Percentiles rank a stretch among this genome's conserved stretches.
phyloP scores from a whole-genome alignment of 2,113 vertebrate species.

The Chaenogobius annularis region DNA sequence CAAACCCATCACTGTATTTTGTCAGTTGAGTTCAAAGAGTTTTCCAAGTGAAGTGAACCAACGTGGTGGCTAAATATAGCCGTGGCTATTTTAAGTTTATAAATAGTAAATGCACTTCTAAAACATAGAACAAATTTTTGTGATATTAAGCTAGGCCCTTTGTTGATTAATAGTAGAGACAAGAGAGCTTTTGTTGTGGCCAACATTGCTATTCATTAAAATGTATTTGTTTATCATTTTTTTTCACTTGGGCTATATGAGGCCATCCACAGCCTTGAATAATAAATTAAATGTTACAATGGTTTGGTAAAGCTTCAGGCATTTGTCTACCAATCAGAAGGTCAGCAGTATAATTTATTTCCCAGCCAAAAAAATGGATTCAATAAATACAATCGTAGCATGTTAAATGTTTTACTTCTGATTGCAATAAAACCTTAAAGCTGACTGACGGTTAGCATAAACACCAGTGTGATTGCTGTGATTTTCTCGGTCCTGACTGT shows the following conservation, averaged over 20 bases:
- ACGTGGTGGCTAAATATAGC: neutral
- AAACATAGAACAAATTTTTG: neutral
- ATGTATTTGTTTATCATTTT: too few relatives aligned
- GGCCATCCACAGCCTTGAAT: too few relatives aligned
- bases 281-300: neutral
- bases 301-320: neutral
- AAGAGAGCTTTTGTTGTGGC: neutral
- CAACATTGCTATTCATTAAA: neutral
- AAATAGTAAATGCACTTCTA: neutral
- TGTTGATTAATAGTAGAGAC: neutral
- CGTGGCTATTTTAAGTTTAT: neutral
- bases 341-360: neutral
- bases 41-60: neutral
- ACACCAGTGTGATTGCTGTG: constrained; percentile 4
- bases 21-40: constrained; percentile 1
- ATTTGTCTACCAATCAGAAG: neutral
- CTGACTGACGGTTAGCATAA: neutral
- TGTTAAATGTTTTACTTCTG: neutral
- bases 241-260: too few relatives aligned
- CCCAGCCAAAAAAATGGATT: neutral
- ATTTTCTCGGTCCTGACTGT: constrained; percentile 17
- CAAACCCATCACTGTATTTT: constrained; percentile 7
- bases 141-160: neutral
- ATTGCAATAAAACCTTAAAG: neutral
- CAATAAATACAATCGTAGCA: neutral